phyloP scores from a whole-genome alignment of 2,888 invertebrate genomes.

The Mycogona germanica region DNA sequence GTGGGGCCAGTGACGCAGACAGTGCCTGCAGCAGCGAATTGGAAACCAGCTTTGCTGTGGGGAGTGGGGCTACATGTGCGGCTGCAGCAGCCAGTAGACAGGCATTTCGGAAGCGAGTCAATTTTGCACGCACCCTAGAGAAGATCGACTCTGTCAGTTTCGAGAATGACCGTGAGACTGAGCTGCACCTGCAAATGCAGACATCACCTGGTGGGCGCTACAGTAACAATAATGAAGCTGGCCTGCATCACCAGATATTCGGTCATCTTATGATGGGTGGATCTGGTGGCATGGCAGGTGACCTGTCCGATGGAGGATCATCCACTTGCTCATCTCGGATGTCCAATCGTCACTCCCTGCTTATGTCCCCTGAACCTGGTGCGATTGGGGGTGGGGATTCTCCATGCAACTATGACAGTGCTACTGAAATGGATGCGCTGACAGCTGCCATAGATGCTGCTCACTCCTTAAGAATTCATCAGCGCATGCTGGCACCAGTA shows the following conservation, averaged over 20 bases:
- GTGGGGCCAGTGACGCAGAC: not conserved
- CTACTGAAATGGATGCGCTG: not conserved
- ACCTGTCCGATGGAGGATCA: not conserved
- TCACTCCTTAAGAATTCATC: not conserved
- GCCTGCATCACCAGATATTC: no score
- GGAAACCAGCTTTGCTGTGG: conserved; percentile 12
- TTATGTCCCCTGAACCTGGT: no score
- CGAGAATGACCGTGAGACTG: conserved; percentile 12
- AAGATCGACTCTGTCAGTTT: conserved; percentile 17
- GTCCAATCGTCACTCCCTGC: not conserved
- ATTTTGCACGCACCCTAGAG: conserved; percentile 11
- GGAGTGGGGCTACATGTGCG: conserved; percentile 4
- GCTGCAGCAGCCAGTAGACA: conserved; percentile 1
- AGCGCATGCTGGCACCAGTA: not conserved
- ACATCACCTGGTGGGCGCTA: not conserved
- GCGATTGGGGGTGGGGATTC: not conserved
- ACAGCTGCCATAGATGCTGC: not conserved
- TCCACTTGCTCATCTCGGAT: conserved; percentile 2
- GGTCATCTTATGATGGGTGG: no score
- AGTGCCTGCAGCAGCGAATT: not conserved
- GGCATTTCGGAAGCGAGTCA: conserved; percentile 4
- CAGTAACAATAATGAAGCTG: no score
- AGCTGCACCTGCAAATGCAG: not conserved
- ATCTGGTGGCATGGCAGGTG: no score
- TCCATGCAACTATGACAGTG: conserved; percentile 14